Evolutionary conservation across 2,113 vertebrate species (phyloP).

Genomic region (Microcebus jonahi): DNA sequence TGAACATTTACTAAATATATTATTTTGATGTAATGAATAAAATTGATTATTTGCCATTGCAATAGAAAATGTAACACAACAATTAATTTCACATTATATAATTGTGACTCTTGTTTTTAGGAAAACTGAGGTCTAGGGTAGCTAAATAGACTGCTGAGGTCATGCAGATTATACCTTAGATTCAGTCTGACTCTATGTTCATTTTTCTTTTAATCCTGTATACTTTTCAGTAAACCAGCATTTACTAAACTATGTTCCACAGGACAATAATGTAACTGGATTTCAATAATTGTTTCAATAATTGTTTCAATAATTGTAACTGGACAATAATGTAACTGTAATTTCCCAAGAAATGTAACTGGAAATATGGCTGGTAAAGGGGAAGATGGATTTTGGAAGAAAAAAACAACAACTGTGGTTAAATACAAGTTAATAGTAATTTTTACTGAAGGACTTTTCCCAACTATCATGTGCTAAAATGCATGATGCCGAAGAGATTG

Average conservation of each 20-base stretch:
- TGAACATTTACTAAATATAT: neutral
- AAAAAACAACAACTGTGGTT: neutral
- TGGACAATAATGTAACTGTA: too few relatives aligned
- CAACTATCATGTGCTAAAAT: neutral
- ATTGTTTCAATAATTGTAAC: too few relatives aligned
- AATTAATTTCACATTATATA: neutral
- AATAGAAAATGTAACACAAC: neutral
- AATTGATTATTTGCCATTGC: neutral
- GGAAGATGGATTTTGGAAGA: neutral
- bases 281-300: too few relatives aligned
- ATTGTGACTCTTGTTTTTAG: neutral
- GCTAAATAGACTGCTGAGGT: neutral
- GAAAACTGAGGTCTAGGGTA: neutral
- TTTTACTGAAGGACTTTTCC: neutral
- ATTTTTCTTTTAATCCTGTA: neutral
- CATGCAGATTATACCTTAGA: neutral
- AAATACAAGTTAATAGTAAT: neutral
- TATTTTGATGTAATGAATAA: constrained; percentile 21
- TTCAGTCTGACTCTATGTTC: neutral
- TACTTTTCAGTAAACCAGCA: neutral
- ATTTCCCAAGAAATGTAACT: neutral
- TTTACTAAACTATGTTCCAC: neutral
- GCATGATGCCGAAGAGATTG: neutral
- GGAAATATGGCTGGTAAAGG: neutral
- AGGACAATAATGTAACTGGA: neutral